These are phyloP conservation scores for Carterocephalus palaemon DNA, from an alignment of 2,888 invertebrate genomes.

Conservation along the genomic window DNA sequence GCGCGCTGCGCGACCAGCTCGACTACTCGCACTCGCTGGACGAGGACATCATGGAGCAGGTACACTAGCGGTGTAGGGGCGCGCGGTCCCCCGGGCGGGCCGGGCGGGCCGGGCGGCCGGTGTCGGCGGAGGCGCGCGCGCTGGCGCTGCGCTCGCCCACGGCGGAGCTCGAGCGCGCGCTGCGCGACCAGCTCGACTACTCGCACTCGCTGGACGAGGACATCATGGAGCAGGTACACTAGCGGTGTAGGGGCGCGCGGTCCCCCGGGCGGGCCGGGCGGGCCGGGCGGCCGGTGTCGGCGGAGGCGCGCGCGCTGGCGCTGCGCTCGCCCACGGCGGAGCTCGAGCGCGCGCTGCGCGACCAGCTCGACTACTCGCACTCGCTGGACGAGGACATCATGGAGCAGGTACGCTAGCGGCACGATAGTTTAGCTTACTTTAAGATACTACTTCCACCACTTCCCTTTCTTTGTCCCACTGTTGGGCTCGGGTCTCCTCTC, in stretches of 20 bases:
- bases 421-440: no score
- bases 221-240: conserved; percentile 64
- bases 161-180: conserved; percentile 64
- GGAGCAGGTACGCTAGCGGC: conserved; percentile 61
- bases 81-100: no score
- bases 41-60: no score
- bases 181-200: conserved; percentile 65
- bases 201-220: conserved; percentile 63
- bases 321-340: conserved; percentile 66
- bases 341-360: conserved; percentile 62
- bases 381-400: conserved; percentile 64
- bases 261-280: no score
- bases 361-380: conserved; percentile 67
- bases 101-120: no score
- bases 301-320: conserved; percentile 32
- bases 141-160: conserved; percentile 57
- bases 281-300: conserved; percentile 18
- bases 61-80: no score
- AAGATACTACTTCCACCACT: no score
- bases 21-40: no score
- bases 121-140: conserved; percentile 30
- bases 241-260: no score
- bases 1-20: no score
- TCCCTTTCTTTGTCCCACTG: no score
- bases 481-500: no score